Conservation (phyloP, 2,797 vertebrate species). For the Schizopygopsis malacanthus region DNA sequence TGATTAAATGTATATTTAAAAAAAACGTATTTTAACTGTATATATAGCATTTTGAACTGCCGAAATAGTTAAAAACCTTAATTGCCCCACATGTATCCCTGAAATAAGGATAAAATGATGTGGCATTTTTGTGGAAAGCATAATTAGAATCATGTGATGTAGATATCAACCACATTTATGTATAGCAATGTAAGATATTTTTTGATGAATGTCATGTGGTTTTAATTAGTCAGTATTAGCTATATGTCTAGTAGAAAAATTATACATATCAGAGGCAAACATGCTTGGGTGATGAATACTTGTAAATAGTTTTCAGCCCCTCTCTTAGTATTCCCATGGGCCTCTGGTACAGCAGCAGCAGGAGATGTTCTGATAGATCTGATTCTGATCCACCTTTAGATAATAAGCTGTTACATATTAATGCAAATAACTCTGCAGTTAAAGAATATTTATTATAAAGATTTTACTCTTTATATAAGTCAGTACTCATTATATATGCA, state of each 20-base stretch:
- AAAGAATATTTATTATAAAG: too few species aligned
- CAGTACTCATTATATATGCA: background rate
- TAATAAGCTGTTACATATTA: conserved; percentile 35
- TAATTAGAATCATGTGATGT: conserved; percentile 16
- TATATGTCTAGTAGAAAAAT: conserved; percentile 40
- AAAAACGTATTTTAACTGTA: background rate
- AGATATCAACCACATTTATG: conserved; percentile 16
- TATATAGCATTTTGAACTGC: background rate
- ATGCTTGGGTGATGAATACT: conserved; percentile 49
- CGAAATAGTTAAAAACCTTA: background rate
- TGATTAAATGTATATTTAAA: background rate
- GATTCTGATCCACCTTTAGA: conserved; percentile 36
- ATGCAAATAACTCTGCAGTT: conserved; percentile 20
- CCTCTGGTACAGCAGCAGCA: conserved; percentile 35
- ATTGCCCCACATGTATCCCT: background rate
- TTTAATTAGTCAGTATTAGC: conserved; percentile 44
- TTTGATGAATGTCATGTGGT: conserved; percentile 29
- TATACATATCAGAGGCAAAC: conserved; percentile 42
- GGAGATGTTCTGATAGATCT: conserved; percentile 54
- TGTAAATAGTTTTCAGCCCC: conserved; percentile 38
- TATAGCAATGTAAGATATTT: conserved; percentile 19
- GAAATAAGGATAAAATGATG: conserved; percentile 7
- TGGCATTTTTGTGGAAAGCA: background rate
- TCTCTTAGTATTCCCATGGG: conserved; percentile 45
- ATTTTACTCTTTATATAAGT: too few species aligned